Percentiles rank a stretch among this genome's conserved stretches.
These are phyloP conservation scores for Hermodice carunculata DNA, from an alignment of 2,888 invertebrate genomes.

Conservation along the genomic window DNA sequence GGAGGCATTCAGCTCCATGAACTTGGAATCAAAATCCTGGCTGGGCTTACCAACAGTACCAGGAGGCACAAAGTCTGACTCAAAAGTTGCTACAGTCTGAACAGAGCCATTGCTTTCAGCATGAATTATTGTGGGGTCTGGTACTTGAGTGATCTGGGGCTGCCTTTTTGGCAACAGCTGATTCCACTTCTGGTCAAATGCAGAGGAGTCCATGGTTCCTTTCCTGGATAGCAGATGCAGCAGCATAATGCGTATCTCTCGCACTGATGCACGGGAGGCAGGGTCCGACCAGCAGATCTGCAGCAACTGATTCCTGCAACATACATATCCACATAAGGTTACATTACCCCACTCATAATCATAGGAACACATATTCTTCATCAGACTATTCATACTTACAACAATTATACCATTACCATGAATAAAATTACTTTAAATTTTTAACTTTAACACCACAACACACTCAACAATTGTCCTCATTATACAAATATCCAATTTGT, in stretches of 20 bases:
- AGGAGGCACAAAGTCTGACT: background rate
- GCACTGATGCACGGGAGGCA: conserved; percentile 70
- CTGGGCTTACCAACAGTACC: background rate
- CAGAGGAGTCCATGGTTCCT: conserved; percentile 67
- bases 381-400: too few species aligned
- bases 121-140: too few species aligned
- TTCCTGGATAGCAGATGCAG: conserved; percentile 66
- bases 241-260: conserved; percentile 73
- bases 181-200: conserved; percentile 83
- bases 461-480: too few species aligned
- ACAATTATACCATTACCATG: too few species aligned
- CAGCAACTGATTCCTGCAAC: conserved; percentile 76
- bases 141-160: background rate
- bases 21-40: conserved; percentile 30
- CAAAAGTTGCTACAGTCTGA: background rate
- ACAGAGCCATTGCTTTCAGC: background rate
- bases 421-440: too few species aligned
- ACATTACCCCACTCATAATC: too few species aligned
- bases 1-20: conserved; percentile 26
- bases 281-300: conserved; percentile 78
- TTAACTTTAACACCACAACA: too few species aligned
- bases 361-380: too few species aligned
- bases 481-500: too few species aligned
- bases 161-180: conserved; percentile 45
- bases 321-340: too few species aligned